Percentiles rank a stretch among this genome's conserved stretches.
Evolutionary conservation across 1,140 invertebrate genomes (phyloP).

Genomic region (Spodoptera litura): DNA sequence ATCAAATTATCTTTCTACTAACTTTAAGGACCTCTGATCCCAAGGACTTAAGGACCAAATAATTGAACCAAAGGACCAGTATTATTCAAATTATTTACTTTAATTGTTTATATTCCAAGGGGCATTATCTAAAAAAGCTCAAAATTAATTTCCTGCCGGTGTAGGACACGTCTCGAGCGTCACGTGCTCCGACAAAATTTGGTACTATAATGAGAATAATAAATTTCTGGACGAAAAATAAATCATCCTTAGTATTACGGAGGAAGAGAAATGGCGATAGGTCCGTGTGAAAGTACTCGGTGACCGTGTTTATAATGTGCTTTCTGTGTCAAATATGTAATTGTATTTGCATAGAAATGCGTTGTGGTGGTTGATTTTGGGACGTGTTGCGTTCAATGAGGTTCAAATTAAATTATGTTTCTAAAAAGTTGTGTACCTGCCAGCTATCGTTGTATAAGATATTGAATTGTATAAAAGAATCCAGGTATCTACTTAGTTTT

Average conservation of each 20-base stretch:
- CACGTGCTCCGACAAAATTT: slow-evolving; percentile 49
- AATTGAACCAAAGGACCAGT: background rate
- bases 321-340: slow-evolving; percentile 22
- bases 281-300: slow-evolving; percentile 43
- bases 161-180: slow-evolving; percentile 35
- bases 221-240: slow-evolving; percentile 48
- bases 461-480: too few relatives aligned
- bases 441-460: too few relatives aligned
- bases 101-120: slow-evolving; percentile 19
- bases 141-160: slow-evolving; percentile 46
- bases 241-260: slow-evolving; percentile 44
- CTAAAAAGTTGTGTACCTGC: too few relatives aligned
- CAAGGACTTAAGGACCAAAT: background rate
- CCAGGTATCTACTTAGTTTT: too few relatives aligned
- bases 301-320: slow-evolving; percentile 18
- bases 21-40: too few relatives aligned
- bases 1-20: background rate
- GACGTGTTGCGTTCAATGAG: background rate
- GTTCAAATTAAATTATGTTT: background rate
- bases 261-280: slow-evolving; percentile 34
- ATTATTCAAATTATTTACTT: slow-evolving; percentile 30
- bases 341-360: slow-evolving; percentile 37
- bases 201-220: slow-evolving; percentile 50
- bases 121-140: slow-evolving; percentile 25
- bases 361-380: background rate